These are phyloP conservation scores for Struthio camelus DNA, from an alignment of 2,113 vertebrate species.

Conservation along the genomic window DNA sequence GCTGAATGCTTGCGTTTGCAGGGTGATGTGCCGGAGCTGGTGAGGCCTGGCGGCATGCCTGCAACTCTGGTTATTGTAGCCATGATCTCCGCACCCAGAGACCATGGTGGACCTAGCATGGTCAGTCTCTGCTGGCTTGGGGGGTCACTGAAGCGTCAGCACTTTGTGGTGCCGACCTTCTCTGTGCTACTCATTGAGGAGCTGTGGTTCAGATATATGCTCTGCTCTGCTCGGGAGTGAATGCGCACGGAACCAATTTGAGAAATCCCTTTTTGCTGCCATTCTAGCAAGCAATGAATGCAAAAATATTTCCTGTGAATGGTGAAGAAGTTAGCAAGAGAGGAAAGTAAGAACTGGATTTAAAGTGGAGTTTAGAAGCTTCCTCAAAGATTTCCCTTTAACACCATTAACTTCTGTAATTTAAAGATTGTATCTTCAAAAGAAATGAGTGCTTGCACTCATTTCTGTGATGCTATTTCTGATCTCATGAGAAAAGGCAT, in stretches of 20 bases:
- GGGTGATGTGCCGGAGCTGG: neutral
- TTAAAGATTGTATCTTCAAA: neutral
- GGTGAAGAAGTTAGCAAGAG: neutral
- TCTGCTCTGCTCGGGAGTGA: neutral
- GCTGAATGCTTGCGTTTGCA: neutral
- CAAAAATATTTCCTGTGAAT: neutral
- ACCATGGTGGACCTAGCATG: neutral
- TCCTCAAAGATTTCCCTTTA: neutral
- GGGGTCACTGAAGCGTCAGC: accelerated
- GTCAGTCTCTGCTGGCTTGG: no score
- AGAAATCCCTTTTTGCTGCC: neutral
- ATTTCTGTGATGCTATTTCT: neutral
- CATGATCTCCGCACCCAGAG: accelerated
- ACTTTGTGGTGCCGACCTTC: neutral
- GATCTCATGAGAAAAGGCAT: neutral
- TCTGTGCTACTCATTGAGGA: neutral
- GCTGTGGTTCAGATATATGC: neutral
- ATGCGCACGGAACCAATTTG: neutral
- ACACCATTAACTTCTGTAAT: neutral
- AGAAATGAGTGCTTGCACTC: neutral
- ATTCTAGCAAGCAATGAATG: neutral
- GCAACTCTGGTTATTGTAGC: neutral
- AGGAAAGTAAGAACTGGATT: neutral
- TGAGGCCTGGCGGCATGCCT: accelerated
- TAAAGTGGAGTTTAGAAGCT: neutral